Evolutionary conservation across 2,113 vertebrate species (phyloP).

Genomic region (Salvelinus fontinalis): DNA sequence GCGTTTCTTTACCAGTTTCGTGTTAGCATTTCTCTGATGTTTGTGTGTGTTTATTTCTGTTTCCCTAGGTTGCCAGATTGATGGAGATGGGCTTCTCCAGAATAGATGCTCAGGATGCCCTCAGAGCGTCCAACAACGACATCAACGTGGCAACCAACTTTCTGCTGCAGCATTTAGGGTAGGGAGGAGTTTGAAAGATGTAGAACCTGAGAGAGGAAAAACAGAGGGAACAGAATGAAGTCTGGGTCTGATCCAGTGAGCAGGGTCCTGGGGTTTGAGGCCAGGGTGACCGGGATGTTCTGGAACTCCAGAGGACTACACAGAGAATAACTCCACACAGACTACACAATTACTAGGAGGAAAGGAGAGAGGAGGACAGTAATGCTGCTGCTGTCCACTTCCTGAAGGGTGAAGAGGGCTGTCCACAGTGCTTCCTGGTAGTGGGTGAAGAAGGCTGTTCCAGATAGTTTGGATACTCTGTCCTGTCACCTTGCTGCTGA

Average conservation of each 20-base stretch:
- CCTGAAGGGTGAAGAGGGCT: not conserved
- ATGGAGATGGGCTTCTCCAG: conserved; percentile 99
- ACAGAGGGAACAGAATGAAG: conserved; percentile 4
- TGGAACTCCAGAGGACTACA: no score
- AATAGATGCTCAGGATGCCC: conserved; percentile 89
- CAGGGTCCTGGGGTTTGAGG: not conserved
- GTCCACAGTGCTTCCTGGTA: no score
- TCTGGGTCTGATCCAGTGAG: not conserved
- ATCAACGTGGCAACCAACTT: conserved; percentile 98
- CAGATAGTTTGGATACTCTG: not conserved
- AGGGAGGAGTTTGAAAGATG: conserved; percentile 3
- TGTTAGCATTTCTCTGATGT: not conserved
- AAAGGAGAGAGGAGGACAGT: no score
- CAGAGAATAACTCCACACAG: no score
- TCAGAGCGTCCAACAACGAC: conserved; percentile 95
- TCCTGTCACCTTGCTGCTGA: not conserved
- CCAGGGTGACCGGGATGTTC: no score
- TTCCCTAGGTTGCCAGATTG: conserved; percentile 84
- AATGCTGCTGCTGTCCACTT: not conserved
- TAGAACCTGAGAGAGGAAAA: not conserved
- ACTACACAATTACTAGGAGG: no score
- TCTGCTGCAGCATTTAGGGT: conserved; percentile 89
- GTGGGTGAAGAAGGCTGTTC: no score
- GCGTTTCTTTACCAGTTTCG: not conserved
- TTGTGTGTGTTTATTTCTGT: not conserved